These are phyloP conservation scores for Microplitis demolitor DNA, from an alignment of 1,140 invertebrate species.

Conservation along the genomic window DNA sequence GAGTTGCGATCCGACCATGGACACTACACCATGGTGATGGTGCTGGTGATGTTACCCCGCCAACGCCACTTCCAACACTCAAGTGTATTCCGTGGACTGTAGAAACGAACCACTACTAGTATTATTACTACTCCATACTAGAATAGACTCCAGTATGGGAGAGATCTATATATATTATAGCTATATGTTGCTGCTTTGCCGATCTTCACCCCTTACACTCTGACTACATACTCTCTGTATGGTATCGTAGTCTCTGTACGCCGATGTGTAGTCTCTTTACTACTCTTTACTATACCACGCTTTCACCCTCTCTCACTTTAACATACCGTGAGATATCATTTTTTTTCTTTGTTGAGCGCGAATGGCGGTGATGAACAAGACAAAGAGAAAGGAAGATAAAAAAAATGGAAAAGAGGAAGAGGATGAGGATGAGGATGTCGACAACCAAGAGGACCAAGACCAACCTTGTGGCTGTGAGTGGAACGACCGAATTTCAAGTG, in stretches of 20 bases:
- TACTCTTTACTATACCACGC: too few species aligned
- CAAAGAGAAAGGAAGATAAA: too few species aligned
- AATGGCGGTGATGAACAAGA: neutral
- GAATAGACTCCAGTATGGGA: too few species aligned
- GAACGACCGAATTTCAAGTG: conserved; percentile 19
- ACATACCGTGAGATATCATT: neutral
- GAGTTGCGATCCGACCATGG: neutral
- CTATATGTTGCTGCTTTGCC: too few species aligned
- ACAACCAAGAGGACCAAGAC: neutral
- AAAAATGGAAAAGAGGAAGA: too few species aligned
- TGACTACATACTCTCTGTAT: too few species aligned
- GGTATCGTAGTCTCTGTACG: neutral
- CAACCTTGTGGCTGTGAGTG: conserved; percentile 8
- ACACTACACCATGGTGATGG: neutral
- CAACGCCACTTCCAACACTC: neutral
- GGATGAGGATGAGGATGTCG: too few species aligned
- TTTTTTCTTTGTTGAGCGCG: neutral
- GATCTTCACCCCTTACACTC: too few species aligned
- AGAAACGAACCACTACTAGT: neutral
- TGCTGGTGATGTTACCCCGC: neutral
- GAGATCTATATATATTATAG: too few species aligned
- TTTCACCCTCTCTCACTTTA: neutral
- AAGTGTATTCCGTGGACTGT: neutral
- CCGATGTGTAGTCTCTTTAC: too few species aligned
- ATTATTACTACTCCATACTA: neutral